Percentiles rank a stretch among this genome's conserved stretches.
phyloP scores from a whole-genome alignment of 2,888 invertebrate species.

The Diaperis boleti region DNA sequence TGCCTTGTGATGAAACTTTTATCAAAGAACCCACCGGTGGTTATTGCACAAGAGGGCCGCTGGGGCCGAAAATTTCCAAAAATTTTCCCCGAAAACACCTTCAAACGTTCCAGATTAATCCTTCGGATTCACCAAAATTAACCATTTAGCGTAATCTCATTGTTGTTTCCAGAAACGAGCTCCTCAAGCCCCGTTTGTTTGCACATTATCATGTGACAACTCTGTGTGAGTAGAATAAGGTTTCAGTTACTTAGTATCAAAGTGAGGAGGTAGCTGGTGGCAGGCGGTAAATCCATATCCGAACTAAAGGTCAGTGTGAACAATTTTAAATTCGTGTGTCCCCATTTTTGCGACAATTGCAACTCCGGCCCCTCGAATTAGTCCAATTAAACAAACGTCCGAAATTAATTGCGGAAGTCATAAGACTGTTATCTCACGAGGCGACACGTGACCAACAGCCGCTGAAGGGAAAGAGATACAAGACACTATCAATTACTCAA shows the following conservation, averaged over 20 bases:
- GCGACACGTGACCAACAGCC: background rate
- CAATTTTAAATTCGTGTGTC: conserved; percentile 1
- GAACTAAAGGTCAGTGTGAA: conserved; percentile 7
- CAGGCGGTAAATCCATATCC: conserved; percentile 2
- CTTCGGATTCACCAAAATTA: too few species aligned
- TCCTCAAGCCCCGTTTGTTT: conserved; percentile 34
- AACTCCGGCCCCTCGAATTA: background rate
- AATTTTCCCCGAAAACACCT: too few species aligned
- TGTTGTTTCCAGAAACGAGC: conserved; percentile 15
- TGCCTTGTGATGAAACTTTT: conserved; percentile 12
- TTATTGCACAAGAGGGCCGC: background rate
- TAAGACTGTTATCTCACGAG: background rate
- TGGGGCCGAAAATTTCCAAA: background rate
- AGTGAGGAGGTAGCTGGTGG: conserved; percentile 29
- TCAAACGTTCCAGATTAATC: too few species aligned
- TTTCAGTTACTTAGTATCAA: conserved; percentile 30
- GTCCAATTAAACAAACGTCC: background rate
- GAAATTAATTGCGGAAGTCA: conserved; percentile 2
- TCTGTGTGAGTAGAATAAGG: conserved; percentile 29
- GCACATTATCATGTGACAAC: conserved; percentile 35
- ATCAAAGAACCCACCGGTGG: background rate
- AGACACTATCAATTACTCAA: background rate
- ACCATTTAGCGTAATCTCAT: too few species aligned
- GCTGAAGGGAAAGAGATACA: background rate
- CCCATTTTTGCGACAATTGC: background rate